Evolutionary conservation across 2,888 invertebrate species (phyloP).

Genomic region (Noctua janthe): DNA sequence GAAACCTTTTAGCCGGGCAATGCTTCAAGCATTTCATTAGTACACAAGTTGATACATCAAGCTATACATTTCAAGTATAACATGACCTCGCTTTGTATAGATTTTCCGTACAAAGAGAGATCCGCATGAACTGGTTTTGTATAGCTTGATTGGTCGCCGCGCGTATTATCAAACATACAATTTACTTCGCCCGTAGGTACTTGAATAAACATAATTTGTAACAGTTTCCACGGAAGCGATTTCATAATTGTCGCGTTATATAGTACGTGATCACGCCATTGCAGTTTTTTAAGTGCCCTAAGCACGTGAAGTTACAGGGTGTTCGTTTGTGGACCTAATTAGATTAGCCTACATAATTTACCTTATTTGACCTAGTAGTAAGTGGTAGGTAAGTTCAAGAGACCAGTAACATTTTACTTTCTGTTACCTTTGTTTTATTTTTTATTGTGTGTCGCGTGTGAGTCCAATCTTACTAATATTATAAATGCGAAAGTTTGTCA

Average conservation of each 20-base stretch:
- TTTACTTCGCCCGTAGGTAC: constrained; percentile 19
- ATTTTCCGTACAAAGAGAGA: too few species aligned
- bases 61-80: too few species aligned
- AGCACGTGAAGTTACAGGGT: constrained; percentile 75
- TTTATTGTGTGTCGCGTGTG: too few species aligned
- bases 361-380: constrained; percentile 31
- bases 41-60: background rate
- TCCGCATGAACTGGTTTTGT: too few species aligned
- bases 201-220: constrained; percentile 57
- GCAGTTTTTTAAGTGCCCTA: constrained; percentile 70
- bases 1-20: background rate
- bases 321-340: constrained; percentile 66
- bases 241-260: constrained; percentile 73
- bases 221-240: constrained; percentile 61
- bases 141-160: too few species aligned
- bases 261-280: constrained; percentile 74
- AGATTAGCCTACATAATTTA: constrained; percentile 34
- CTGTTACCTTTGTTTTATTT: background rate
- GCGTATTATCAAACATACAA: constrained; percentile 7
- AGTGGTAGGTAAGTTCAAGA: constrained; percentile 18
- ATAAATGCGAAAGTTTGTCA: too few species aligned
- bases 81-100: too few species aligned
- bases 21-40: constrained; percentile 33
- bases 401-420: background rate
- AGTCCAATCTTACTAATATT: background rate